Conservation (phyloP, 2,797 vertebrate genomes). For the Melanotaenia parkinsoni region DNA sequence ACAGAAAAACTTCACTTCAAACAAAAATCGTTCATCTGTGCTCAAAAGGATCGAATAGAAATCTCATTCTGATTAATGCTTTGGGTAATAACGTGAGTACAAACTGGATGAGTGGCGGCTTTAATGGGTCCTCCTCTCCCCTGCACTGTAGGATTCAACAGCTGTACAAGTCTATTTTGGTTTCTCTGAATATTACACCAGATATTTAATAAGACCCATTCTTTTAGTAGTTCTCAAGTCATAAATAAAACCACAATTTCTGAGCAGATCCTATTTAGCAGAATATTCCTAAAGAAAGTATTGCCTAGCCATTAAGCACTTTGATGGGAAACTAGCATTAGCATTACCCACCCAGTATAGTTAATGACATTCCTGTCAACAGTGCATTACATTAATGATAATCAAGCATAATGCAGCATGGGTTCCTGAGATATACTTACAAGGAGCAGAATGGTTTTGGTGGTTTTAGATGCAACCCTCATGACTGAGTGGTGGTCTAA, state of each 20-base stretch:
- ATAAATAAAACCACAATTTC: constrained; percentile 29
- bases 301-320: neutral
- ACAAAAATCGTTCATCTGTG: constrained; percentile 13
- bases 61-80: neutral
- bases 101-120: neutral
- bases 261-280: constrained; percentile 5
- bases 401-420: constrained; percentile 2
- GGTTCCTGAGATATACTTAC: constrained; percentile 15
- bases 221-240: constrained; percentile 32
- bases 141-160: neutral
- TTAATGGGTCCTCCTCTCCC: neutral
- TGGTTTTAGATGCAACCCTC: constrained; percentile 42
- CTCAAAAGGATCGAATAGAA: constrained; percentile 1
- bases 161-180: constrained; percentile 1
- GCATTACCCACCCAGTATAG: neutral
- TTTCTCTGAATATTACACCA: neutral
- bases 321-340: neutral
- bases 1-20: constrained; percentile 2
- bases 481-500: constrained; percentile 18
- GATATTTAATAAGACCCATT: constrained; percentile 16
- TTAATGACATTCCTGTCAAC: neutral
- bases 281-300: constrained; percentile 8
- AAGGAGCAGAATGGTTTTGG: constrained; percentile 8
- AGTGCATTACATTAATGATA: neutral
- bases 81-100: neutral